Percentiles rank a stretch among this genome's conserved stretches.
Evolutionary conservation across 1,140 invertebrate genomes (phyloP).

Genomic region (Calosoma granatense): DNA sequence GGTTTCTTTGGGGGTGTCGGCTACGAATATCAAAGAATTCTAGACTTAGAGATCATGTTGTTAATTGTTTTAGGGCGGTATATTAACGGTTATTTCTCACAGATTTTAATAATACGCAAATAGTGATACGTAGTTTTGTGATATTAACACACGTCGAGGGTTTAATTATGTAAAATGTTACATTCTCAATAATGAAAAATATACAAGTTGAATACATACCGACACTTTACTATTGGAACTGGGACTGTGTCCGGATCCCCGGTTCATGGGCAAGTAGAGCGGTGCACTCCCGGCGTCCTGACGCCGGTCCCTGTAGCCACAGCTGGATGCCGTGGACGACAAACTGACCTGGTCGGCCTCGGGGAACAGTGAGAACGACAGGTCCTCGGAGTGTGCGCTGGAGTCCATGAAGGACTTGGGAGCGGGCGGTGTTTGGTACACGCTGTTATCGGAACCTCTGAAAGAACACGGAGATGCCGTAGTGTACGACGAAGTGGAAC

Average conservation of each 20-base stretch:
- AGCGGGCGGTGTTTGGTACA: constrained; percentile 43
- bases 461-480: constrained; percentile 28
- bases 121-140: too few relatives aligned
- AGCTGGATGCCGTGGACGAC: constrained; percentile 35
- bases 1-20: constrained; percentile 81
- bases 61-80: too few relatives aligned
- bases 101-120: too few relatives aligned
- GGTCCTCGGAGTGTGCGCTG: constrained; percentile 43
- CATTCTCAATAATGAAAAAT: too few relatives aligned
- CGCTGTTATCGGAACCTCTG: constrained; percentile 45
- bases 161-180: too few relatives aligned
- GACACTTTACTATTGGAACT: constrained; percentile 37
- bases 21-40: constrained; percentile 40
- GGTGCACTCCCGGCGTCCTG: constrained; percentile 31
- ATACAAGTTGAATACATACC: too few relatives aligned
- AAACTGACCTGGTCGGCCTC: constrained; percentile 36
- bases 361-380: constrained; percentile 24
- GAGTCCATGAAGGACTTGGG: constrained; percentile 43
- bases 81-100: too few relatives aligned
- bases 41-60: not conserved
- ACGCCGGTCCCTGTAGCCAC: constrained; percentile 28
- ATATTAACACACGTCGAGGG: too few relatives aligned
- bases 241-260: constrained; percentile 31
- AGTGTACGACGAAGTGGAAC: constrained; percentile 20
- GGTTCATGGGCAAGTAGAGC: constrained; percentile 34